phyloP scores from a whole-genome alignment of 2,888 invertebrate species.

The Cerceris rybyensis region DNA sequence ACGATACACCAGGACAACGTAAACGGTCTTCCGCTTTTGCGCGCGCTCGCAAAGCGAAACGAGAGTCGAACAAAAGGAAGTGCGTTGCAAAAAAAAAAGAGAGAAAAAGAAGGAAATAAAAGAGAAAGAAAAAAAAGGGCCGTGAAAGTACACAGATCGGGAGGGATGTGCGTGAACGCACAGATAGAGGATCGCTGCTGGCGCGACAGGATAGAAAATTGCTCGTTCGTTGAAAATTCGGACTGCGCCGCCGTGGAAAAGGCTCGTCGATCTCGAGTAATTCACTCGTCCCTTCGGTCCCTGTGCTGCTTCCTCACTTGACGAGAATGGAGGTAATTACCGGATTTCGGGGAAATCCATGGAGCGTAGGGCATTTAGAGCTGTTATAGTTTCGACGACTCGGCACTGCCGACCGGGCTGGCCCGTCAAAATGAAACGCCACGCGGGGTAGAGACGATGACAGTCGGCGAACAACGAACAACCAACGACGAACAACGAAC shows the following conservation, averaged over 20 bases:
- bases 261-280: slow-evolving; percentile 60
- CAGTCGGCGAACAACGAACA: slow-evolving; percentile 65
- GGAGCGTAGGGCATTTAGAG: slow-evolving; percentile 68
- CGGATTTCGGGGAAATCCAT: slow-evolving; percentile 69
- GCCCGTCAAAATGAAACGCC: slow-evolving; percentile 63
- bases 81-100: neutral
- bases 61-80: slow-evolving; percentile 30
- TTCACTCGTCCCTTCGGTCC: slow-evolving; percentile 42
- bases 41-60: slow-evolving; percentile 14
- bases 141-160: neutral
- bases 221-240: slow-evolving; percentile 60
- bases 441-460: slow-evolving; percentile 13
- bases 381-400: slow-evolving; percentile 69
- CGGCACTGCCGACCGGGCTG: slow-evolving; percentile 55
- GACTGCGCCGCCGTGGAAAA: slow-evolving; percentile 51
- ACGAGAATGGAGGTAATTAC: slow-evolving; percentile 71
- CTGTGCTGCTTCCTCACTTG: slow-evolving; percentile 41
- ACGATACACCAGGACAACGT: slow-evolving; percentile 33
- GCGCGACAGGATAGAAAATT: slow-evolving; percentile 46
- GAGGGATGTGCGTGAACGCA: slow-evolving; percentile 25
- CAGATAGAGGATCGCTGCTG: slow-evolving; percentile 2
- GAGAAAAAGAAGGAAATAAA: neutral
- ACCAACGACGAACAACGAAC: slow-evolving; percentile 71
- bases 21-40: slow-evolving; percentile 27
- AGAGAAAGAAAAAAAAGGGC: neutral